These are phyloP conservation scores for Scaptomyza graminum DNA, from an alignment of 1,140 invertebrate species.

Conservation along the genomic window DNA sequence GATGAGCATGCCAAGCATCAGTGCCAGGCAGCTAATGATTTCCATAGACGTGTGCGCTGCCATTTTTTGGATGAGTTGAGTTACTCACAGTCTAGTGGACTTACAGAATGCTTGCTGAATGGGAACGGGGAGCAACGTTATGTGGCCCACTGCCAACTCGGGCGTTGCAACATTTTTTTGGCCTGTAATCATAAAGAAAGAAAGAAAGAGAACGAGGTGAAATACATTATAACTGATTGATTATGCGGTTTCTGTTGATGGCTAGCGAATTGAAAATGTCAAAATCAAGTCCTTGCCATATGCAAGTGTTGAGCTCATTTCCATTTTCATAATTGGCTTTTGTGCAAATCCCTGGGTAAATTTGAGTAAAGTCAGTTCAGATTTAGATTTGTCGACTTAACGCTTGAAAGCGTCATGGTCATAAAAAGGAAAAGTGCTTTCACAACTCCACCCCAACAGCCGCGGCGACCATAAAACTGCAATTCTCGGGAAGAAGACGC, in stretches of 20 bases:
- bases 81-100: constrained; percentile 1
- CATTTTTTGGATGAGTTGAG: constrained; percentile 41
- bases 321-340: constrained; percentile 50
- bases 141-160: constrained; percentile 47
- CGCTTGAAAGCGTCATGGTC: constrained; percentile 25
- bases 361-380: constrained; percentile 31
- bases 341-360: constrained; percentile 37
- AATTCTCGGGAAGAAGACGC: constrained; percentile 34
- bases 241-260: constrained; percentile 36
- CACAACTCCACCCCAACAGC: not conserved
- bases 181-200: constrained; percentile 29
- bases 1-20: constrained; percentile 62
- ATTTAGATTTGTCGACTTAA: constrained; percentile 36
- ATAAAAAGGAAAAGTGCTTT: constrained; percentile 45
- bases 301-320: constrained; percentile 17
- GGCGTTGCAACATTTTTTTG: constrained; percentile 49
- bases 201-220: not conserved
- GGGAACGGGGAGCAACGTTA: constrained; percentile 28
- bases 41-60: constrained; percentile 59
- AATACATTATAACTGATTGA: constrained; percentile 36
- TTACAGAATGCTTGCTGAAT: constrained; percentile 45
- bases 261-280: constrained; percentile 37
- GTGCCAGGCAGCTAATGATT: constrained; percentile 53
- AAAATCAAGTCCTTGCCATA: constrained; percentile 24
- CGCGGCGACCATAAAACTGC: constrained; percentile 60